These are phyloP conservation scores for Lithobates pipiens DNA, from an alignment of 2,797 vertebrate genomes.

Conservation along the genomic window DNA sequence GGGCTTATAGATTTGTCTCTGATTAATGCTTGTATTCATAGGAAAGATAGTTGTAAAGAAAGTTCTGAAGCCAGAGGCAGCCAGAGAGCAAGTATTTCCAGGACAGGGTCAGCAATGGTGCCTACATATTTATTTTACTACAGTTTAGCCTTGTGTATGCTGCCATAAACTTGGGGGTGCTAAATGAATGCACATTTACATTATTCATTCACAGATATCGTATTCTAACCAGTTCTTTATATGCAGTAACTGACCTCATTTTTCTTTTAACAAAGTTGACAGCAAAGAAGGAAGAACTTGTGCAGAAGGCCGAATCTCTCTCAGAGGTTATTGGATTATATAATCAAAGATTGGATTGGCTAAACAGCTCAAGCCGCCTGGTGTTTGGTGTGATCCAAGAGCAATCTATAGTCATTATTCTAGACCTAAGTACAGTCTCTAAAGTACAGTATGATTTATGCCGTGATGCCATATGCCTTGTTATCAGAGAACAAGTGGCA, in stretches of 20 bases:
- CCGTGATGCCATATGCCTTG: conserved; percentile 72
- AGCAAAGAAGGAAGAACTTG: conserved; percentile 75
- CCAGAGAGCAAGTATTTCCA: no score
- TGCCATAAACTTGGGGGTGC: no score
- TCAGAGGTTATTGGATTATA: conserved; percentile 71
- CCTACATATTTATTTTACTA: no score
- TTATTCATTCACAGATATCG: not conserved
- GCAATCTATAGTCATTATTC: conserved; percentile 70
- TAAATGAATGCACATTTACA: not conserved
- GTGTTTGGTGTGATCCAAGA: conserved; percentile 83
- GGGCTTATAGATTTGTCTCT: conserved; percentile 38
- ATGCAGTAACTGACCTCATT: conserved; percentile 11
- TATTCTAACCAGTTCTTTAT: not conserved
- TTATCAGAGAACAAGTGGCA: conserved; percentile 78
- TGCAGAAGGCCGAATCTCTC: conserved; percentile 71
- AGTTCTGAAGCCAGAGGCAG: no score
- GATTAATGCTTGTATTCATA: no score
- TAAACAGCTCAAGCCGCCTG: conserved; percentile 78
- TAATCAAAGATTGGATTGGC: conserved; percentile 76
- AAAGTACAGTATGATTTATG: conserved; percentile 70
- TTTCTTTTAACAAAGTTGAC: conserved; percentile 75
- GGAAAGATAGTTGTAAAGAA: no score
- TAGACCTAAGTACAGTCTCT: conserved; percentile 71
- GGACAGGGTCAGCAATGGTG: no score
- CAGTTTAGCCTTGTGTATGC: no score